Evolutionary conservation across 2,888 invertebrate genomes (phyloP).

Genomic region (Athalia rosae): DNA sequence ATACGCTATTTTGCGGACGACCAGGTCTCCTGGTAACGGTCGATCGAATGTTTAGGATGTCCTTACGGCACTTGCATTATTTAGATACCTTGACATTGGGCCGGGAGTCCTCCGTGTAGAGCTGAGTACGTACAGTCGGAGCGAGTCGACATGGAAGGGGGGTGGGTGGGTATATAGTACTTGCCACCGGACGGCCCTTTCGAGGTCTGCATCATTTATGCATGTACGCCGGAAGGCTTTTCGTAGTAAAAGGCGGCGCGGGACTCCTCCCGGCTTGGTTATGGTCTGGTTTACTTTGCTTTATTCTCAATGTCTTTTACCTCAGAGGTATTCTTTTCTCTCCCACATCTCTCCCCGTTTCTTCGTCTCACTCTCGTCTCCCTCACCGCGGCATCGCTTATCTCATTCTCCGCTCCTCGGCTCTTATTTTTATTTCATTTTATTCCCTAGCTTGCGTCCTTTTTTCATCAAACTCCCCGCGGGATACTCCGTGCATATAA

Average conservation of each 20-base stretch:
- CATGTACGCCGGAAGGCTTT: conserved; percentile 64
- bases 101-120: conserved; percentile 47
- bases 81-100: conserved; percentile 60
- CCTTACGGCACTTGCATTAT: conserved; percentile 66
- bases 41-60: conserved; percentile 67
- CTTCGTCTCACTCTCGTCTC: conserved; percentile 7
- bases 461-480: not conserved
- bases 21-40: conserved; percentile 60
- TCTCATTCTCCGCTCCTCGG: not conserved
- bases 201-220: conserved; percentile 67
- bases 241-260: conserved; percentile 59
- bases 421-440: not conserved
- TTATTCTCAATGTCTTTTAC: conserved; percentile 41
- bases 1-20: conserved; percentile 62
- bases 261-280: conserved; percentile 54
- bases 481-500: conserved; percentile 18
- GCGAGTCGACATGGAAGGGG: conserved; percentile 49
- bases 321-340: conserved; percentile 13
- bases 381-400: not conserved
- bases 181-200: conserved; percentile 60
- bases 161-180: conserved; percentile 2
- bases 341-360: conserved; percentile 19
- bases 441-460: not conserved
- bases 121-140: conserved; percentile 46
- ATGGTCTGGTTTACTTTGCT: conserved; percentile 46